These are phyloP conservation scores for Glossophaga mutica DNA, from an alignment of 2,797 vertebrate genomes.

Conservation along the genomic window DNA sequence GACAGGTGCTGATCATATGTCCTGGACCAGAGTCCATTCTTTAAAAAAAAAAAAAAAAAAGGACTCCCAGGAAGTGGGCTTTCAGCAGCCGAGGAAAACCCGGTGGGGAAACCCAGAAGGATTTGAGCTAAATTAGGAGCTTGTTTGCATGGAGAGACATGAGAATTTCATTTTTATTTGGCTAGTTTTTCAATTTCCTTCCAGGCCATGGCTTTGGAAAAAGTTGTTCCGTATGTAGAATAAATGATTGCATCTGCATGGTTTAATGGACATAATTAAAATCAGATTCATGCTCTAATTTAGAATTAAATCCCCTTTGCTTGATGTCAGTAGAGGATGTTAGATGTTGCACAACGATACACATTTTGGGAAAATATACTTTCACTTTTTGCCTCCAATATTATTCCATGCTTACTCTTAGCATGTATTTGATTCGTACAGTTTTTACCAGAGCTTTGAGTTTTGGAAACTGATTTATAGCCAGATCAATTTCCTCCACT, in stretches of 20 bases:
- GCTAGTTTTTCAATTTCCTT: constrained; percentile 27
- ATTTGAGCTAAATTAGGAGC: background rate
- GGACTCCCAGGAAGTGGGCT: background rate
- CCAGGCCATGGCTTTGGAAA: background rate
- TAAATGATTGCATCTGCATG: background rate
- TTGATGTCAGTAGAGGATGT: background rate
- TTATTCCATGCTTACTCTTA: background rate
- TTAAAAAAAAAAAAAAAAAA: background rate
- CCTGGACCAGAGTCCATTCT: background rate
- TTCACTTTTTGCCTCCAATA: background rate
- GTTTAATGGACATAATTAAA: background rate
- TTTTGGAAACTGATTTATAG: background rate
- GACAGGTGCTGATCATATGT: background rate
- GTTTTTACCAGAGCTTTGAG: background rate
- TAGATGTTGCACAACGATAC: accelerated
- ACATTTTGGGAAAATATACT: background rate
- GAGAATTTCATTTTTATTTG: constrained; percentile 35
- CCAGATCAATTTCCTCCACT: background rate
- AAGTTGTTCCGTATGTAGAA: background rate
- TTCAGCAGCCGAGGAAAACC: constrained; percentile 31
- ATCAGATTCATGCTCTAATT: background rate
- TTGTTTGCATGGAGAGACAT: background rate
- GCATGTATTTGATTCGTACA: background rate
- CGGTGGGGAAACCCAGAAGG: background rate
- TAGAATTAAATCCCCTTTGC: background rate